Evolutionary conservation across 2,113 vertebrate species (phyloP), one percentile per base, ranked within the genome.

Genomic region (Pseudopodoces humilis): DNA sequence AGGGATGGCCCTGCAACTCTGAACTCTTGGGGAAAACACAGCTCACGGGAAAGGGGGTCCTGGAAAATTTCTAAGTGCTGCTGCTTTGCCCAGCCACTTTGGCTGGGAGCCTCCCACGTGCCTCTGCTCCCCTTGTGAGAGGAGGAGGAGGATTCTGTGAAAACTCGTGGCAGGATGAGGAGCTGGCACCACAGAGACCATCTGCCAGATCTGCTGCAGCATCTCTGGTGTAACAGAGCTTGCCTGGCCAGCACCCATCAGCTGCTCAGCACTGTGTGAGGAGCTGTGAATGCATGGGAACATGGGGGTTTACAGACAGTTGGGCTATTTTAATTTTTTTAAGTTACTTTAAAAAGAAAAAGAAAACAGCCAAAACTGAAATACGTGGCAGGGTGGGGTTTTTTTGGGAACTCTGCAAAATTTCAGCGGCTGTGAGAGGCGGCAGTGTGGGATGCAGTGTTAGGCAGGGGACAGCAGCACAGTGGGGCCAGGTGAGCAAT

Each of bases 231-330:
- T 56, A 31, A 39, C 5, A 8, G 76, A 69, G 44, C 23, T 64
- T 25, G 43, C 59, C 46, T 3, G 4, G 33, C 37, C 2, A 9
- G 60, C 52, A 37, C 39, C 2, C 6, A 2, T 71, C 4, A 3
- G 55, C 43, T 27, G 41, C 72, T 70, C 2, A 0, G 69, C 6
- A 0, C 44, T 44, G 78, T 1, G 1, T 23, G 22, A 65, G 67
- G 58, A 74, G 56, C 56, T 82, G 47, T 13, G 41, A 30, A 53
- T 6, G 14, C 14, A 1, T 9, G 33, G 46, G n/a, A 69, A 83
- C 72, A 7, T 1, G 4, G 7, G 55, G 7, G 3, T 16, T 43
- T 70, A 56, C 19, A 59, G 82, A 33, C 50, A 78, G 30, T 23
- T 37, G 47, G 49, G 53, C 69, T 85, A 41, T 68, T 79, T 85